Base-by-base conservation (phyloP, 2,113 vertebrate genomes). In the Rhea americana region DNA sequence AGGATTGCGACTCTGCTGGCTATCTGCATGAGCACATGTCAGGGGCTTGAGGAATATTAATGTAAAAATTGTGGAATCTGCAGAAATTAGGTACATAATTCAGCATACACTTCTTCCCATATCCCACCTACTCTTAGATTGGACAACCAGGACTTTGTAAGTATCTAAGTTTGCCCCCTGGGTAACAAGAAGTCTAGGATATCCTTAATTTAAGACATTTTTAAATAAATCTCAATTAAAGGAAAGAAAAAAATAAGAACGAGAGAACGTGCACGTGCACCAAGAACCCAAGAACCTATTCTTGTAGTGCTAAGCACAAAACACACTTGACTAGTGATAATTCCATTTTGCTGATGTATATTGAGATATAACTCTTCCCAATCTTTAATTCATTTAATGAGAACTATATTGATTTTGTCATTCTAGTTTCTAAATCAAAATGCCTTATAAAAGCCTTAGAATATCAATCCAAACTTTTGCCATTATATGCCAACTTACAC, bases 401-500 rank as follows among this genome's bases (percentile, higher is more conserved):
- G 87, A 92, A 58, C 63, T 51, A 66, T 37, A 94, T 92, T 94
- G 93, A 95, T 95, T 96, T 91, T 85, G 92, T 89, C 84, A 1
- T 91, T 87, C 89, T 79, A 75, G 74, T 93, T 96, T 89, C 89
- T 94, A 95, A 93, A 94, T 96, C 81, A 92, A 92, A 95, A 82
- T 4, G 47, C 91, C 66, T 89, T 82, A 14, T 78, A 91, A 92
- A 94, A 93, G 81, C 89, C 78, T 90, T 89, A 88, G 80, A 90
- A 83, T 91, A 93, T 92, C 43, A 89, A 68, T 91, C 62, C 66
- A 70, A 75, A 92, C 70, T 82, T 90, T 79, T 89, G 87, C 74
- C 35, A 65, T 93, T 93, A 79, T 72, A 32, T 93, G 92, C 81
- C 92, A 94, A 77, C 7, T 93, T 87, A 73, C 1, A 15, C 55